Evolutionary conservation across 1,140 invertebrate genomes (phyloP), one percentile per base, ranked within the genome.

Genomic region (Goniozus legneri): DNA sequence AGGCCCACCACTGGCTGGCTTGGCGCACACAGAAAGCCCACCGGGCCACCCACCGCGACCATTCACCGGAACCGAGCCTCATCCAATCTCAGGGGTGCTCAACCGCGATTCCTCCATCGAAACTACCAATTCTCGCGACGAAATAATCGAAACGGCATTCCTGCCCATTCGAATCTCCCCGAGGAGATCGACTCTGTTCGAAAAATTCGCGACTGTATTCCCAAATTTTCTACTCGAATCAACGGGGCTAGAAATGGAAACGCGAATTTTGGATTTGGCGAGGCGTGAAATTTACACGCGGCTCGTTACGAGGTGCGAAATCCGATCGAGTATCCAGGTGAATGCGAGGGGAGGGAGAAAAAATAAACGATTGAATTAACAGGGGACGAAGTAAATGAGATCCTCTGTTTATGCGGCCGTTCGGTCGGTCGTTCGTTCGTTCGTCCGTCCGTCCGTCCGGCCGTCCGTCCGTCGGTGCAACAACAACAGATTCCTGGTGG

Each of bases 41-140:
- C 65, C 65, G 64, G 72, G 65, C 74, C 74, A 76, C 74, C 72
- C 72, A 76, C 71, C 64, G 68, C 64, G 71, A 74, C 71, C 74
- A 73, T 74, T 76, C 72, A 75, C 74, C 72, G 71, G 74, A 76
- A 76, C 71, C 71, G 69, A 74, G 67, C 66, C 68, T 67, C 71
- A 64, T 72, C 68, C 70, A 66, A 63, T 64, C 58, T 56, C 69
- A 73, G 71, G 60, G 73, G 60, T 59, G 56, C 72, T 76, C 73
- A 75, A 56, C 48, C 49, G 13, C 49, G 31, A n/a, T n/a, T n/a
- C n/a, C n/a, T n/a, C n/a, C n/a, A n/a, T n/a, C n/a, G n/a, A n/a
- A n/a, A n/a, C n/a, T n/a, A n/a, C n/a, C n/a, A 47, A n/a, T 15
- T 18, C 33, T 16, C 38, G 16, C 14, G 2, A 1, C 13, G 6